These are phyloP conservation scores for Staurois parvus DNA, from an alignment of 2,797 vertebrate species.

Conservation along the genomic window DNA sequence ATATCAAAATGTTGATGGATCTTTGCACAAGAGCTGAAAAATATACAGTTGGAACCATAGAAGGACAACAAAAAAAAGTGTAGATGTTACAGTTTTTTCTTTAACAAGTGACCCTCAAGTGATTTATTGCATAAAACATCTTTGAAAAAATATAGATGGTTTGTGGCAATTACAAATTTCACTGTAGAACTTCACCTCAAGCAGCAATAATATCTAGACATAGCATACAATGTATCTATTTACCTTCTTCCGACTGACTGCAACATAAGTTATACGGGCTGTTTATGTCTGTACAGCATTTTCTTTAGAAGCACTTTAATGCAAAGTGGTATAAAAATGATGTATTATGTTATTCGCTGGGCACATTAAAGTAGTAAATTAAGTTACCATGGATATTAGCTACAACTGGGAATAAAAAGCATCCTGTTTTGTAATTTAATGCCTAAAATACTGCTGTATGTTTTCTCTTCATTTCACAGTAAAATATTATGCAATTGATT, in stretches of 20 bases:
- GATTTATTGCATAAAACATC: background rate
- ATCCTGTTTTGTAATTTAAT: constrained; percentile 46
- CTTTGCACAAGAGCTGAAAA: too few relatives aligned
- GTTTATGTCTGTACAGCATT: constrained; percentile 54
- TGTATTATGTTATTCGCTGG: constrained; percentile 41
- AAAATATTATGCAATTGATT: constrained; percentile 50
- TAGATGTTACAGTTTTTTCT: too few relatives aligned
- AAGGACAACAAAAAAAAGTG: too few relatives aligned
- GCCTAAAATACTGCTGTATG: constrained; percentile 28
- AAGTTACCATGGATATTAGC: constrained; percentile 51
- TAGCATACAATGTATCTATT: constrained; percentile 34
- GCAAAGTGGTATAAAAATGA: constrained; percentile 58
- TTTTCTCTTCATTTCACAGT: constrained; percentile 26
- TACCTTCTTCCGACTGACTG: constrained; percentile 31
- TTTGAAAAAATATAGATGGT: background rate
- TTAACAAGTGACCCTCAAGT: background rate
- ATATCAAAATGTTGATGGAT: too few relatives aligned
- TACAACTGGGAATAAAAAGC: constrained; percentile 43
- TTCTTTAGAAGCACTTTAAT: constrained; percentile 50
- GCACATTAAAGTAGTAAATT: constrained; percentile 59
- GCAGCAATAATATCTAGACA: constrained; percentile 10
- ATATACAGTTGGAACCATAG: too few relatives aligned
- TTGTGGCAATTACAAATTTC: constrained; percentile 2
- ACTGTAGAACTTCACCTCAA: constrained; percentile 4
- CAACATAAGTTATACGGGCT: constrained; percentile 37